Evolutionary conservation across 92 coral and sea anemone genomes (phyloP).

Genomic region (Parazoanthus atlanticus): DNA sequence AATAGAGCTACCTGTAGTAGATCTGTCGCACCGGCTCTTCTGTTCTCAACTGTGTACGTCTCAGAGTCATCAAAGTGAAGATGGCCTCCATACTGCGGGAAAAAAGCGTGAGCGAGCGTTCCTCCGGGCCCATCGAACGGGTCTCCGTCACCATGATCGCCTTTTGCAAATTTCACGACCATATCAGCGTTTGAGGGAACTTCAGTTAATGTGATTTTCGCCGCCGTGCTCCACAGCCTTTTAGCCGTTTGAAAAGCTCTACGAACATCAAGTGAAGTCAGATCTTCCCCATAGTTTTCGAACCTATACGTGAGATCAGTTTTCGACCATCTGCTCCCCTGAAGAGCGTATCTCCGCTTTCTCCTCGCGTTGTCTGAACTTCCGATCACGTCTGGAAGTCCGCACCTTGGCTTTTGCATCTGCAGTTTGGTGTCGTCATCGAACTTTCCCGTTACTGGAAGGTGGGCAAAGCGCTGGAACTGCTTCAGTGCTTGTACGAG

Average conservation of each 20-base stretch:
- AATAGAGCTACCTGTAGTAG: conserved; percentile 9
- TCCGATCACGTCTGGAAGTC: conserved; percentile 64
- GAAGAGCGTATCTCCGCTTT: conserved; percentile 62
- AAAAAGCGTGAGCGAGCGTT: conserved; percentile 67
- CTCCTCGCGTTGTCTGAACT: conserved; percentile 50
- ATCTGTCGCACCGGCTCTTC: conserved; percentile 29
- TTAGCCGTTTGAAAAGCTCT: conserved; percentile 63
- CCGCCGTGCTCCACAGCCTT: conserved; percentile 58
- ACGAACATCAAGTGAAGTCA: conserved; percentile 54
- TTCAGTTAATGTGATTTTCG: conserved; percentile 56
- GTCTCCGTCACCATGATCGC: conserved; percentile 56
- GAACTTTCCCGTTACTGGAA: conserved; percentile 37
- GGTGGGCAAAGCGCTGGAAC: conserved; percentile 36
- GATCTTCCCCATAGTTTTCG: conserved; percentile 65
- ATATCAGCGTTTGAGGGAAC: conserved; percentile 45
- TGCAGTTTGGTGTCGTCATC: conserved; percentile 38
- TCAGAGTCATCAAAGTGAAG: conserved; percentile 65
- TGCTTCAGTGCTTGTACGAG: conserved; percentile 20
- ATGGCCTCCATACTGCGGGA: conserved; percentile 68
- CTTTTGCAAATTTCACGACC: conserved; percentile 48
- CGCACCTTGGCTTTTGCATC: conserved; percentile 60
- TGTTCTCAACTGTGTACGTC: conserved; percentile 40
- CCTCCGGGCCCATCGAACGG: conserved; percentile 76
- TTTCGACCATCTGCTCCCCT: conserved; percentile 65
- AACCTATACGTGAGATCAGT: conserved; percentile 70